Evolutionary conservation across 2,888 invertebrate species (phyloP), one percentile per base, ranked within the genome.

Genomic region (Encarsia formosa): DNA sequence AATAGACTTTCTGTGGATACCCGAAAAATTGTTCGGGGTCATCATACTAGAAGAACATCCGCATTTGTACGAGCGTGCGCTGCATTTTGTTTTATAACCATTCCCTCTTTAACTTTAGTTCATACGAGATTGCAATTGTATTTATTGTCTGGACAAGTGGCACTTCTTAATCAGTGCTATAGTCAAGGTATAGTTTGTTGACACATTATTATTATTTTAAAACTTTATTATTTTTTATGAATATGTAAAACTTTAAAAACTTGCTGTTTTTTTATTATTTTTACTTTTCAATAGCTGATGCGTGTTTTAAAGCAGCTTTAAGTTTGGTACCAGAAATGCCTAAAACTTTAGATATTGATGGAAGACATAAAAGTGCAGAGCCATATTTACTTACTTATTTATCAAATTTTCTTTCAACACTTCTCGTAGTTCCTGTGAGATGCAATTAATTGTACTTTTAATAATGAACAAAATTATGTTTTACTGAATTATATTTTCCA

Each of bases 31-130:
- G 84, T 88, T 4, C 82, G 83, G 59, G 87, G 87, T 3, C 81
- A 84, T 65, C 89, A 90, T 65, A 86, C 87, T 0, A 79, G 84
- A 56, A 88, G 88, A 73, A 91, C 91, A 2, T 84, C 86, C 13
- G 86, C 91, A 63, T 89, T 95, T 78, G 88, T 91, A 24, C 85
- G 91, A 67, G 96, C 97, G 2, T 97, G 97, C 77, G 87, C 91
- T 38, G 97, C 98, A 0, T 98, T 91, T 76, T 88, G 89, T 74
- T 97, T 88, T 75, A 95, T 98, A 57, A 97, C 97, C 8, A 90
- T 95, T 70, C 98, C 98, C n/a, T 96, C 96, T 13, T 83, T 98
- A 69, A 83, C 81, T 63, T 87, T 88, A 54, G 80, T 86, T n/a
- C 83, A 87, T 54, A 80, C 83, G 20, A 83, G 88, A 67, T 81